Conservation (phyloP, 2,888 invertebrate genomes). For the Brachyptera putata region DNA sequence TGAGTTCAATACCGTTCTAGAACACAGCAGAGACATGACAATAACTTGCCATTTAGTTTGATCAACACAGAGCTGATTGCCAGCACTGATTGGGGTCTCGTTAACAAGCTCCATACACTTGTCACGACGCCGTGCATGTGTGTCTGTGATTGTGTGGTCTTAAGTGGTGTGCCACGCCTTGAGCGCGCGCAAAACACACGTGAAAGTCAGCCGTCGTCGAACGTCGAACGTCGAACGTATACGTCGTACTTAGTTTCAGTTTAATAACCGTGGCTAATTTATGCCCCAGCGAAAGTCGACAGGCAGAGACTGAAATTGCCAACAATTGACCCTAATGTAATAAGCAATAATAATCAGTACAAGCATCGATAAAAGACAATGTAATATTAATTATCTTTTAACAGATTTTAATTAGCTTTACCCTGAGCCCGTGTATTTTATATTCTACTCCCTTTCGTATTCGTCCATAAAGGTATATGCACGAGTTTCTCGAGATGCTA, state of each 20-base stretch:
- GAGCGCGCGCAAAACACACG: background rate
- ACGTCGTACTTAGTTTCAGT: background rate
- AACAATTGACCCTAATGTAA: slow-evolving; percentile 15
- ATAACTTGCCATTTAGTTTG: slow-evolving; percentile 7
- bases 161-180: background rate
- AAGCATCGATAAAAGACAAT: background rate
- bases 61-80: background rate
- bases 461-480: no score
- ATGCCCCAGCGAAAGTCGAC: slow-evolving; percentile 16
- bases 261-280: slow-evolving; percentile 2
- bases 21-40: slow-evolving; percentile 8
- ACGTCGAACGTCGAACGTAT: background rate
- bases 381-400: background rate
- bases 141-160: slow-evolving; percentile 8
- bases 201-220: background rate
- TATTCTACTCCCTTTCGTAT: no score
- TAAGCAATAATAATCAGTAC: background rate
- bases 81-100: slow-evolving; percentile 3
- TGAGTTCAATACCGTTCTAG: no score
- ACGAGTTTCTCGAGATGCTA: no score
- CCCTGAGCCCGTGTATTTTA: no score
- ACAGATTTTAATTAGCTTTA: background rate
- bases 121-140: slow-evolving; percentile 1
- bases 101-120: slow-evolving; percentile 2
- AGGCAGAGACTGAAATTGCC: slow-evolving; percentile 4